These are phyloP conservation scores for Caenorhabditis sp. DNA, from an alignment of 2,888 invertebrate genomes.

Conservation along the genomic window DNA sequence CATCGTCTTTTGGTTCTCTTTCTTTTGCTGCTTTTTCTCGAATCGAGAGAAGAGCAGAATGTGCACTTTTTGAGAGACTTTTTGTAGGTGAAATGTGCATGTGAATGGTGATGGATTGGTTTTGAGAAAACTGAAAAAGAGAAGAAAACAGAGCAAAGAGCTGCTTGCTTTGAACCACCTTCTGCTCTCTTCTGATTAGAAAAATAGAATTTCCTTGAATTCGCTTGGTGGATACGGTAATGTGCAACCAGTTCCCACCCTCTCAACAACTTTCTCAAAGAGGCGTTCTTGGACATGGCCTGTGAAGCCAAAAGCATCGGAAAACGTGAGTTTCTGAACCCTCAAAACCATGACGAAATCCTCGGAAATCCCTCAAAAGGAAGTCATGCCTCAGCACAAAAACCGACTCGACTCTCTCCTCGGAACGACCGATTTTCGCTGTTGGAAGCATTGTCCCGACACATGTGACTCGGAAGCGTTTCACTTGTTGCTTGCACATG, in stretches of 20 bases:
- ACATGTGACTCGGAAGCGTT: constrained; percentile 32
- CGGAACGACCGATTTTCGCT: constrained; percentile 32
- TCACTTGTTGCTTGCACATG: constrained; percentile 41
- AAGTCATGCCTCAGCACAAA: neutral
- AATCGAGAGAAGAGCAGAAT: constrained; percentile 12
- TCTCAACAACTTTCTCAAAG: too few species aligned
- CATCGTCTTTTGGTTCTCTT: neutral
- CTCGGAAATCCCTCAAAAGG: neutral
- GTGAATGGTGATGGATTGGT: constrained; percentile 8
- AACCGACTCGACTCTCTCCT: neutral
- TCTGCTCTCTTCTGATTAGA: neutral
- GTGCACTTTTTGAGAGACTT: constrained; percentile 6
- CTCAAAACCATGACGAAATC: neutral
- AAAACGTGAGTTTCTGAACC: too few species aligned
- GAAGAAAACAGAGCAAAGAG: neutral
- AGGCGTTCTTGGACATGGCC: too few species aligned
- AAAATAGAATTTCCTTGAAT: too few species aligned
- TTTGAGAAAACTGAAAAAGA: neutral
- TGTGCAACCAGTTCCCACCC: too few species aligned
- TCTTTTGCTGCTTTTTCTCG: constrained; percentile 2
- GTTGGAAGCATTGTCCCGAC: constrained; percentile 32
- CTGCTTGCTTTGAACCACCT: neutral
- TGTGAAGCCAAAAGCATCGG: too few species aligned
- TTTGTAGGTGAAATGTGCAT: constrained; percentile 1
- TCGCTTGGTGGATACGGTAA: too few species aligned